Evolutionary conservation across 2,888 invertebrate species (phyloP).

Genomic region (Tetragonisca angustula): DNA sequence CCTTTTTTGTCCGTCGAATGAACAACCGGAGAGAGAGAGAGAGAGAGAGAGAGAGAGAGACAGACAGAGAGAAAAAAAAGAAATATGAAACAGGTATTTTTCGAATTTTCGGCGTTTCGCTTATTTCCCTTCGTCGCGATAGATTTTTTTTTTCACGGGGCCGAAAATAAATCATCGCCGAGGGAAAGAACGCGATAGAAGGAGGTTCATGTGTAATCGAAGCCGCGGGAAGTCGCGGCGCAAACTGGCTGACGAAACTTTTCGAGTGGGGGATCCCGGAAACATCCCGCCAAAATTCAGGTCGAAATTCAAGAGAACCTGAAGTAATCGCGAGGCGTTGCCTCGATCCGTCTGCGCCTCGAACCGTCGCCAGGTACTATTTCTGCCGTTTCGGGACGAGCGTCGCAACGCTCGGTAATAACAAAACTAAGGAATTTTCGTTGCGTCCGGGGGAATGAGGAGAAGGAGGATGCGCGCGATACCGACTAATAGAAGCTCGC

Average conservation of each 20-base stretch:
- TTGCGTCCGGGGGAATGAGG: too few species aligned
- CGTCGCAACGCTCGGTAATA: background rate
- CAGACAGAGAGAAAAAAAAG: background rate
- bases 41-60: background rate
- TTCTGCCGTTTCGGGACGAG: background rate
- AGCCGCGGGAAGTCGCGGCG: background rate
- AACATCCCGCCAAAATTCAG: conserved; percentile 14
- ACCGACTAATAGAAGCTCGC: conserved; percentile 3
- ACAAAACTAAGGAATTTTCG: conserved; percentile 10
- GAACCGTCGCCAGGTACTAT: background rate
- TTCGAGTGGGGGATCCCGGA: background rate
- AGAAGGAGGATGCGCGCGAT: background rate
- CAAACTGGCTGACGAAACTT: conserved; percentile 1
- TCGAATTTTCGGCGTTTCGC: conserved; percentile 3
- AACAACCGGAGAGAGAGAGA: background rate
- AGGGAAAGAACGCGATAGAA: conserved; percentile 14
- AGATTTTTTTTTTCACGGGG: conserved; percentile 19
- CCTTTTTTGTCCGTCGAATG: background rate
- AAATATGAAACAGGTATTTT: background rate
- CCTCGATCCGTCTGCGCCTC: background rate
- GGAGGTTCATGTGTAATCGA: conserved; percentile 50
- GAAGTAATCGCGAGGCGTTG: background rate
- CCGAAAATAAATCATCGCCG: background rate
- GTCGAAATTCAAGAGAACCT: conserved; percentile 12
- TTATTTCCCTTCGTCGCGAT: background rate